These are phyloP conservation scores for Drosophila parvula DNA, from an alignment of 1,140 invertebrate genomes.

Conservation along the genomic window DNA sequence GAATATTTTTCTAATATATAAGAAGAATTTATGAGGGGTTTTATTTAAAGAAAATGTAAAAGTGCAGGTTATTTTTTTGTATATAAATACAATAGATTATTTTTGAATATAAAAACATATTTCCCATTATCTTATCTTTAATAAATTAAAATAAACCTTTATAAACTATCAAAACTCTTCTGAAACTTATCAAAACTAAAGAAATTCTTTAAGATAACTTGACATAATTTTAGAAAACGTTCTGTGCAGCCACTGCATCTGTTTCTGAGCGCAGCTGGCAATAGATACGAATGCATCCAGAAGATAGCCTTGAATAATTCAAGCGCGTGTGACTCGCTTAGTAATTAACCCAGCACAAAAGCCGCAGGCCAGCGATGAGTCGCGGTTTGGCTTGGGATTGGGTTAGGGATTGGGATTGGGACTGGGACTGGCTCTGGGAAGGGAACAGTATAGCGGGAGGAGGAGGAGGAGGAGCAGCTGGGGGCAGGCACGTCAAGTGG, in stretches of 20 bases:
- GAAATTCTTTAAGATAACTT: background rate
- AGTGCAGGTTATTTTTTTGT: too few relatives aligned
- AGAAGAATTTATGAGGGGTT: too few relatives aligned
- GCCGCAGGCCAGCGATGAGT: slow-evolving; percentile 72
- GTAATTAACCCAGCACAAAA: slow-evolving; percentile 81
- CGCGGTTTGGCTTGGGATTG: slow-evolving; percentile 44
- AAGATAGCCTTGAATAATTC: slow-evolving; percentile 82
- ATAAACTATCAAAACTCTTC: background rate
- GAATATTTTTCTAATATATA: background rate
- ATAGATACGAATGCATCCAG: slow-evolving; percentile 61
- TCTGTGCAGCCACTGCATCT: slow-evolving; percentile 30
- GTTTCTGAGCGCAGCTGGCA: slow-evolving; percentile 57
- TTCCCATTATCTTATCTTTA: background rate
- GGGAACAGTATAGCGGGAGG: background rate
- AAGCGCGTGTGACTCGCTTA: slow-evolving; percentile 81
- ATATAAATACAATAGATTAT: too few relatives aligned
- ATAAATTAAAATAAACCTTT: too few relatives aligned
- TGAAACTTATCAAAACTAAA: background rate
- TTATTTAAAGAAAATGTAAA: too few relatives aligned
- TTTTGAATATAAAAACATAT: too few relatives aligned
- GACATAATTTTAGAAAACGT: background rate
- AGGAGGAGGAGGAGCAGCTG: background rate
- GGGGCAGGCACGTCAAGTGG: slow-evolving; percentile 68
- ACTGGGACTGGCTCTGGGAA: background rate
- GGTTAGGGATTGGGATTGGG: slow-evolving; percentile 17